Conservation (phyloP, 2,888 invertebrate species). For the Leuctra nigra region DNA sequence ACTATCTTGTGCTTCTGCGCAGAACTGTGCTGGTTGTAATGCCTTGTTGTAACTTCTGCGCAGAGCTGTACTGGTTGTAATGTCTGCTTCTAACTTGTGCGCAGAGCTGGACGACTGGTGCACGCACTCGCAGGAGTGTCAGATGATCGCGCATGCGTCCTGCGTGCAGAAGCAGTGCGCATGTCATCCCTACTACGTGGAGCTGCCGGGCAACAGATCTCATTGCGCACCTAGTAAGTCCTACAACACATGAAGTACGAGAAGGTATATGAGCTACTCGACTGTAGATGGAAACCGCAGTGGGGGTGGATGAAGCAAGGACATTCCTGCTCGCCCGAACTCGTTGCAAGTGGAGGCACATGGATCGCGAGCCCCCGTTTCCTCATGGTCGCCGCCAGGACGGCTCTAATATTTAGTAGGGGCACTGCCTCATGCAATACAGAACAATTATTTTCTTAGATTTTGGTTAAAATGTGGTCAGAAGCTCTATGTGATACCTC, state of each 20-base stretch:
- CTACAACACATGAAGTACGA: neutral
- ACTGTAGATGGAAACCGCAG: too few species aligned
- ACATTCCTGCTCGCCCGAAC: too few species aligned
- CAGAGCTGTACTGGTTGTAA: neutral
- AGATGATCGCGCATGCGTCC: neutral
- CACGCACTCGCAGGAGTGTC: neutral
- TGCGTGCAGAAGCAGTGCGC: neutral
- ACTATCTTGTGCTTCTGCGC: neutral
- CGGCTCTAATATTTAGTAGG: too few species aligned
- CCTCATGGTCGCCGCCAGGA: too few species aligned
- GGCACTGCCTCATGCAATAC: too few species aligned
- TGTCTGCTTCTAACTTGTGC: neutral
- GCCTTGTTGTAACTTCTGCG: neutral
- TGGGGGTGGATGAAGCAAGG: too few species aligned
- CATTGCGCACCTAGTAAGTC: neutral
- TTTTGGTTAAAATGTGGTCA: too few species aligned
- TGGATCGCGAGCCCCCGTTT: too few species aligned
- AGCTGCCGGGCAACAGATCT: neutral
- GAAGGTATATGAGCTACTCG: too few species aligned
- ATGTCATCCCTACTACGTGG: neutral
- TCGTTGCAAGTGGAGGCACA: too few species aligned
- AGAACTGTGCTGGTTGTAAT: neutral
- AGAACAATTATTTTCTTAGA: too few species aligned
- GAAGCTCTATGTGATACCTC: too few species aligned
- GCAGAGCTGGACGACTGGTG: slow-evolving; percentile 3